Conservation (phyloP, 1,140 invertebrate genomes). For the Lepidostoma basale region DNA sequence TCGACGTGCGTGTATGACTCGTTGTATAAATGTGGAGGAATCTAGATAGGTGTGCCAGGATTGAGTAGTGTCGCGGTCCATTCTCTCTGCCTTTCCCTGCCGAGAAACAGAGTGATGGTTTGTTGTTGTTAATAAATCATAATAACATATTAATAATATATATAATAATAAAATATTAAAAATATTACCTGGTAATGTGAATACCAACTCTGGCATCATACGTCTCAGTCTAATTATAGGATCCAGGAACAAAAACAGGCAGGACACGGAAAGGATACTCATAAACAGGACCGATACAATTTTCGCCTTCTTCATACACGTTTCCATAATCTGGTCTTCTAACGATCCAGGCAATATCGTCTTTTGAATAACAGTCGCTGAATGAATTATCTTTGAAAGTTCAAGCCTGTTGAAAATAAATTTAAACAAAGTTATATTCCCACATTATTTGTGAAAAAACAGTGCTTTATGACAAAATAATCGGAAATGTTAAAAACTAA, state of each 20-base stretch:
- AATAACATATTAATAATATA: not conserved
- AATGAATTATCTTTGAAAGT: not conserved
- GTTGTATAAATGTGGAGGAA: too few relatives aligned
- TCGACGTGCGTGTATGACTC: too few relatives aligned
- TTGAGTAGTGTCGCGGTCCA: too few relatives aligned
- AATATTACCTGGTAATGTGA: slow-evolving; percentile 28
- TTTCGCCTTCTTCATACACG: slow-evolving; percentile 17
- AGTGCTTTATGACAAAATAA: too few relatives aligned
- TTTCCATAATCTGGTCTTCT: slow-evolving; percentile 16
- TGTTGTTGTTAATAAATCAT: too few relatives aligned
- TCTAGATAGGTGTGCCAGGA: too few relatives aligned
- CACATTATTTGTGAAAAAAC: too few relatives aligned
- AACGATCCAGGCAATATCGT: not conserved
- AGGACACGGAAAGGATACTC: not conserved
- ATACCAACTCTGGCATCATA: slow-evolving; percentile 12
- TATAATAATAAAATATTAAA: not conserved
- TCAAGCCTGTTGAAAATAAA: slow-evolving; percentile 1
- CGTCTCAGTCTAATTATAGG: not conserved
- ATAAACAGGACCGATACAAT: not conserved
- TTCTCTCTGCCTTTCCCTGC: too few relatives aligned
- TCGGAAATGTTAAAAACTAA: too few relatives aligned
- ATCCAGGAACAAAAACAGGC: not conserved
- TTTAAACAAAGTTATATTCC: too few relatives aligned
- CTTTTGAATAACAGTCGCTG: not conserved
- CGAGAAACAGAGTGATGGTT: too few relatives aligned